Evolutionary conservation across 2,797 vertebrate genomes (phyloP), one percentile per base, ranked within the genome.

Genomic region (Emydoidea blandingii): DNA sequence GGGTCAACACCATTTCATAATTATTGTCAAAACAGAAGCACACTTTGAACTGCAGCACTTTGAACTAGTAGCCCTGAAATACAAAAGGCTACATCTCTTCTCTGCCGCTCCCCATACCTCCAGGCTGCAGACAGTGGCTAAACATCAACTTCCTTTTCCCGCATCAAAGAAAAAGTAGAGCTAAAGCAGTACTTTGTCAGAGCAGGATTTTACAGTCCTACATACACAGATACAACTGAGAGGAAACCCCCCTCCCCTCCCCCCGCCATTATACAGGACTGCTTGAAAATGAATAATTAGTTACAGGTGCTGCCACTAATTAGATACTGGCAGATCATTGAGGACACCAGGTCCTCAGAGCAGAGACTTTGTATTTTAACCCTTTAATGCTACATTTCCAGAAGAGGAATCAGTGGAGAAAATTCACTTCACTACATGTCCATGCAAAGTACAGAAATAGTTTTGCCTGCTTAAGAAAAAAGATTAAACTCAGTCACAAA

Each of bases 241-340:
- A 79, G 0, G 90, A 91, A 94, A 41, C 41, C 37, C 37, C 37
- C 93, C 10, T 5, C 56, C 10, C 5, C 1, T 3, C 23, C 80
- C 94, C 56, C 82, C 80, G 91, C 94, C 94, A 94, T 95, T 83
- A 92, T 80, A 59, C 94, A 96, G 91, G 92, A 87, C 72, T 90
- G 91, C 83, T 87, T 92, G 92, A 97, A 95, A 79, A 8, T 96
- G 91, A 93, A 27, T 96, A 94, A 98, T 91, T 96, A 98, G 95
- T 89, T 92, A 94, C 97, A 98, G 97, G 97, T 97, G 96, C 72
- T 97, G 95, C 59, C 52, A 95, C 93, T 97, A 98, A 97, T 96
- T 97, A 96, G 96, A 81, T 83, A 96, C 79, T 96, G 92, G 93
- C 96, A 92, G 95, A 94, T 94, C 93, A 87, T 89, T 29, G 52